These are phyloP conservation scores for Alfaro cultratus DNA, from an alignment of 2,797 vertebrate species.

Conservation along the genomic window DNA sequence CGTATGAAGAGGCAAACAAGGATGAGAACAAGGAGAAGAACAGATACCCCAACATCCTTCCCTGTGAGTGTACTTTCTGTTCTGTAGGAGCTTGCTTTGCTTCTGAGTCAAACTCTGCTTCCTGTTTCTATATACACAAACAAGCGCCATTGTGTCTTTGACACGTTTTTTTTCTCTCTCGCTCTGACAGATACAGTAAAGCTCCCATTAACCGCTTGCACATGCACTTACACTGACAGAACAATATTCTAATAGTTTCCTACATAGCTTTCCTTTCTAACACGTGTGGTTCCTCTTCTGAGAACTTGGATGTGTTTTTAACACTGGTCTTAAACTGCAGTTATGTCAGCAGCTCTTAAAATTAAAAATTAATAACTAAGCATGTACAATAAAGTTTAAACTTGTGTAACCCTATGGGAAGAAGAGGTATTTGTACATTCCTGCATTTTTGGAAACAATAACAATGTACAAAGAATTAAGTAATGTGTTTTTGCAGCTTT, in stretches of 20 bases:
- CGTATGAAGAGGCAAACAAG: conserved; percentile 92
- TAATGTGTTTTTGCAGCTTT: neutral
- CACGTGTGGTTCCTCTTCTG: neutral
- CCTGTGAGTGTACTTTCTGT: conserved; percentile 85
- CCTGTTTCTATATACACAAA: conserved; percentile 40
- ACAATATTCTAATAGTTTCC: conserved; percentile 13
- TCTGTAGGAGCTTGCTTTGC: conserved; percentile 20
- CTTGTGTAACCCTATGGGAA: neutral
- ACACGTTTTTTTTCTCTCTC: neutral
- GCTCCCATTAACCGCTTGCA: neutral
- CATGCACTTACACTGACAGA: conserved; percentile 23
- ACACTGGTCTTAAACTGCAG: neutral
- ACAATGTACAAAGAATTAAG: neutral
- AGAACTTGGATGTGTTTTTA: neutral
- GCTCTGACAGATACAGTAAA: neutral
- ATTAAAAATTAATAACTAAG: neutral
- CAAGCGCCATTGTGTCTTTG: neutral
- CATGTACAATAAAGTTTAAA: neutral
- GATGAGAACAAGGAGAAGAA: conserved; percentile 97
- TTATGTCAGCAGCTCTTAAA: neutral
- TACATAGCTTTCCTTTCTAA: neutral
- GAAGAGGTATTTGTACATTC: neutral
- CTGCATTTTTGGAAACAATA: neutral
- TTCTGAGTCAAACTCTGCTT: conserved; percentile 44
- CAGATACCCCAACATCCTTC: conserved; percentile 98